These are phyloP conservation scores for Platycheirus rosarum DNA, from an alignment of 2,888 invertebrate genomes.

Conservation along the genomic window DNA sequence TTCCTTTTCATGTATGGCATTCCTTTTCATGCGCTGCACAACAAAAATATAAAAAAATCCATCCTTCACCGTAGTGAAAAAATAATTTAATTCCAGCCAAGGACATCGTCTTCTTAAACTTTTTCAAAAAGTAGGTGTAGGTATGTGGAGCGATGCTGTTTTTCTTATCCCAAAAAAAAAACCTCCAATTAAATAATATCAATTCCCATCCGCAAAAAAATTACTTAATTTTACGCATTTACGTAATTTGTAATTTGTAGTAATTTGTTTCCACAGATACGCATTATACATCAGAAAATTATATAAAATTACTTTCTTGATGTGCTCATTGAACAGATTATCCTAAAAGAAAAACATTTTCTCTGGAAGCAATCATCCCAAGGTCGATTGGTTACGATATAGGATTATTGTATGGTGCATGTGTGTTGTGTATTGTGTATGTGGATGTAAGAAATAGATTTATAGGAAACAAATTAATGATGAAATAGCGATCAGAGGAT, in stretches of 20 bases:
- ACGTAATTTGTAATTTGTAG: constrained; percentile 24
- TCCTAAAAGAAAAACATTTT: constrained; percentile 35
- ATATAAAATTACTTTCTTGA: constrained; percentile 45
- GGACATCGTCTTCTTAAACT: too few relatives aligned
- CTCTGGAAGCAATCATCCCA: constrained; percentile 30
- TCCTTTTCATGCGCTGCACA: too few relatives aligned
- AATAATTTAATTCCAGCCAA: too few relatives aligned
- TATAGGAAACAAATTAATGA: constrained; percentile 32
- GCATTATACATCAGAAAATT: constrained; percentile 32
- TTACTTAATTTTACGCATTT: constrained; percentile 5
- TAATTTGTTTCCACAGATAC: constrained; percentile 43
- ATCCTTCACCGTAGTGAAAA: too few relatives aligned
- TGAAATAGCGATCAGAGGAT: constrained; percentile 29
- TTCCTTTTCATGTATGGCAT: too few relatives aligned
- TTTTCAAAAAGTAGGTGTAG: too few relatives aligned
- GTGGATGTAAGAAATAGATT: constrained; percentile 20
- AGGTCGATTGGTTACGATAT: constrained; percentile 18
- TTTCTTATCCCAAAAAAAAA: not conserved
- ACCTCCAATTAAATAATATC: too few relatives aligned
- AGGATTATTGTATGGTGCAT: constrained; percentile 10
- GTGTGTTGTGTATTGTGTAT: constrained; percentile 6
- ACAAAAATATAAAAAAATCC: too few relatives aligned
- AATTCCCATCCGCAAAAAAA: too few relatives aligned
- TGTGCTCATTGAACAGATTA: constrained; percentile 51
- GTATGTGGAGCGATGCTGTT: too few relatives aligned